phyloP scores from a whole-genome alignment of 2,797 vertebrate genomes.

The Prunella strophiata region DNA sequence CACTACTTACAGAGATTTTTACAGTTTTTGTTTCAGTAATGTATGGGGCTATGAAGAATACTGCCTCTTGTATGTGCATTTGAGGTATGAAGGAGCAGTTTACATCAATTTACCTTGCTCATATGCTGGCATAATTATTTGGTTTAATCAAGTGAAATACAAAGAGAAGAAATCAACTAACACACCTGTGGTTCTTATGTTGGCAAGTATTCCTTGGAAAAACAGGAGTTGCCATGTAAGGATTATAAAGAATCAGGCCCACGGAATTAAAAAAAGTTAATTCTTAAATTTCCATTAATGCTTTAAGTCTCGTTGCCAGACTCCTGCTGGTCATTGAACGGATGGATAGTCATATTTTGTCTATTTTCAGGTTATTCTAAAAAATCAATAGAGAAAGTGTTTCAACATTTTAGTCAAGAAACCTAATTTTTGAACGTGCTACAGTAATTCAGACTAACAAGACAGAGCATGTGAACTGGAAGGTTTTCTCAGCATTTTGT shows the following conservation, averaged over 20 bases:
- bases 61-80: slow-evolving; percentile 49
- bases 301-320: slow-evolving; percentile 58
- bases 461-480: slow-evolving; percentile 27
- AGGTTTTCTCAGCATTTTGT: slow-evolving; percentile 59
- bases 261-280: not conserved
- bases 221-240: slow-evolving; percentile 10
- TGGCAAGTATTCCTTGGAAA: slow-evolving; percentile 22
- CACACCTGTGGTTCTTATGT: not conserved
- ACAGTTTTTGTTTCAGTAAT: slow-evolving; percentile 67
- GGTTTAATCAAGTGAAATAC: slow-evolving; percentile 17
- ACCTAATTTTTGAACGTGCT: slow-evolving; percentile 15
- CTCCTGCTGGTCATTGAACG: slow-evolving; percentile 23
- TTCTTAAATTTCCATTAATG: slow-evolving; percentile 21
- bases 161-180: slow-evolving; percentile 30
- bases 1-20: slow-evolving; percentile 69
- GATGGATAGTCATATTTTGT: slow-evolving; percentile 28
- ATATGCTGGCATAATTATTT: slow-evolving; percentile 26
- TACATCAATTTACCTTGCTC: slow-evolving; percentile 54
- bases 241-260: slow-evolving; percentile 29
- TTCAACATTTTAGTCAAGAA: slow-evolving; percentile 52
- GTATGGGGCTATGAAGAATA: slow-evolving; percentile 57
- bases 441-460: slow-evolving; percentile 28
- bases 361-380: slow-evolving; percentile 56
- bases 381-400: slow-evolving; percentile 52
- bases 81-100: slow-evolving; percentile 64